Percentiles rank a stretch among this genome's conserved stretches.
Conservation (phyloP, 64 coral and sea anemone genomes). For the Montipora capricornis region DNA sequence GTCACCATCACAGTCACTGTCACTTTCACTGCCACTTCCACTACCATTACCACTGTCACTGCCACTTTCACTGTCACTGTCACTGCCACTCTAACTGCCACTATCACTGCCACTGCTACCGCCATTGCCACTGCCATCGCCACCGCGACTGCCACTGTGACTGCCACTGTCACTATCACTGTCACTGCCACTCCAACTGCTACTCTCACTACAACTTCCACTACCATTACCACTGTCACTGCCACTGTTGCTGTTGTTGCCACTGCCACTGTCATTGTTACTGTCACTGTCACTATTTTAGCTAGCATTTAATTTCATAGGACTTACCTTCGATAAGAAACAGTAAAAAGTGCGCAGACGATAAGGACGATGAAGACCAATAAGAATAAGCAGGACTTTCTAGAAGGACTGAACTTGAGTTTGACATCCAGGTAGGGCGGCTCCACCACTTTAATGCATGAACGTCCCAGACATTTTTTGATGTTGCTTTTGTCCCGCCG, state of each 20-base stretch:
- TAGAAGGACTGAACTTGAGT: not conserved
- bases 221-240: not conserved
- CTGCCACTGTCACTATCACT: too few relatives aligned
- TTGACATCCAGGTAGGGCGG: constrained; percentile 47
- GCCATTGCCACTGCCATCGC: too few relatives aligned
- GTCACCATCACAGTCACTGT: too few relatives aligned
- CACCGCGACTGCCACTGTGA: too few relatives aligned
- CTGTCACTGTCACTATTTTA: not conserved
- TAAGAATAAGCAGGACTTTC: not conserved
- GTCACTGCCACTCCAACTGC: not conserved
- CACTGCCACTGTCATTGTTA: not conserved
- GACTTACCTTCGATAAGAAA: constrained; percentile 24
- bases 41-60: too few relatives aligned
- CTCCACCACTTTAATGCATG: constrained; percentile 35
- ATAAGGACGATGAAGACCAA: not conserved
- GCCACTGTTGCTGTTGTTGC: not conserved
- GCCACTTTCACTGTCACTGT: too few relatives aligned
- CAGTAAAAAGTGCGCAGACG: constrained; percentile 3
- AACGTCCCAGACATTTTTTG: constrained; percentile 38
- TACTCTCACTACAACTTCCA: not conserved
- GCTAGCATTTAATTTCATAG: not conserved
- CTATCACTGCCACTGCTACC: too few relatives aligned
- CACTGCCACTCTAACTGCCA: too few relatives aligned
- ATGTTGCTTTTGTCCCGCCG: constrained; percentile 20
- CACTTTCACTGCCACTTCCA: too few relatives aligned